These are phyloP conservation scores for Nysson spinosus DNA, from an alignment of 2,888 invertebrate species.

Conservation along the genomic window DNA sequence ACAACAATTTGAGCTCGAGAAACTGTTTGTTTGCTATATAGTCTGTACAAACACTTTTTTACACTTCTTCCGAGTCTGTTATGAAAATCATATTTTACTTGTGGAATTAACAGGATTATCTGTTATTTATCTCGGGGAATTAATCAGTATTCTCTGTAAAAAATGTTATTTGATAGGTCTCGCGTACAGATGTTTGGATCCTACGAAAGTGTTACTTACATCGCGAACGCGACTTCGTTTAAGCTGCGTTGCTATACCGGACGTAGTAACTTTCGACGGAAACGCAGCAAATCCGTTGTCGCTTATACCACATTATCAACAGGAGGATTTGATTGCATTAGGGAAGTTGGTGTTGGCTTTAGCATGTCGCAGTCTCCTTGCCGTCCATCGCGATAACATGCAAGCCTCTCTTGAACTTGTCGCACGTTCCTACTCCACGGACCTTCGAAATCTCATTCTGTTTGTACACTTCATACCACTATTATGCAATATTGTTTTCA, in stretches of 20 bases:
- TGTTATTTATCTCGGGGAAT: too few relatives aligned
- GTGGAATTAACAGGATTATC: too few relatives aligned
- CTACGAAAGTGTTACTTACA: conserved; percentile 92
- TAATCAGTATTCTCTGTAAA: too few relatives aligned
- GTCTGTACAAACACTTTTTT: not conserved
- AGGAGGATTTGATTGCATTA: conserved; percentile 94
- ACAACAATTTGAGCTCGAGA: too few relatives aligned
- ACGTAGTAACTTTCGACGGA: conserved; percentile 87
- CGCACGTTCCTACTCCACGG: conserved; percentile 92
- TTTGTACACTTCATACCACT: conserved; percentile 75
- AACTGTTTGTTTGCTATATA: too few relatives aligned
- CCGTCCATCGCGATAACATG: conserved; percentile 91
- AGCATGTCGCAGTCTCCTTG: conserved; percentile 94
- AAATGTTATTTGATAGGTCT: too few relatives aligned
- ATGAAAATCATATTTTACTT: too few relatives aligned
- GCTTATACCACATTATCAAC: conserved; percentile 85
- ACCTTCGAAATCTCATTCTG: conserved; percentile 96
- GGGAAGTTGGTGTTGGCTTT: conserved; percentile 94
- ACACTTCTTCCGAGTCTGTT: too few relatives aligned
- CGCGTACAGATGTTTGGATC: conserved; percentile 91
- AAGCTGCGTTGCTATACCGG: conserved; percentile 89
- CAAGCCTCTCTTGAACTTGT: conserved; percentile 93
- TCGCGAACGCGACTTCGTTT: conserved; percentile 87
- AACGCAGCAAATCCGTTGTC: conserved; percentile 83
- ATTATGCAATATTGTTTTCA: not conserved